Base-by-base conservation (phyloP, 2,888 invertebrate genomes). In the Erpobdella octoculata region DNA sequence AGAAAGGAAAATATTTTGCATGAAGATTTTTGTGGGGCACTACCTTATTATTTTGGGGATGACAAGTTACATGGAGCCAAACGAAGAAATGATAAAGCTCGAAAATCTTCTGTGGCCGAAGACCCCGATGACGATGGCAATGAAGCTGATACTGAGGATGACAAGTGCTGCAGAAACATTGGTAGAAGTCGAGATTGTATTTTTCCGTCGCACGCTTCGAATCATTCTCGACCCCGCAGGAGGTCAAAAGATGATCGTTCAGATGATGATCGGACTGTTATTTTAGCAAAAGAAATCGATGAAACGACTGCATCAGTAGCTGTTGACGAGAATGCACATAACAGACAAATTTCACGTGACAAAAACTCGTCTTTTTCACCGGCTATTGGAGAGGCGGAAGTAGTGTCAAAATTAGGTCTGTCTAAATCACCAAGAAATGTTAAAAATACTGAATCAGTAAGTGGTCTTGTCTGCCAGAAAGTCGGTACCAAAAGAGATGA, bases 121-220 rank as follows among this genome's bases (percentile, higher is more conserved):
- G 73, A 66, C n/a, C 68, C 73, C 53, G 41, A 71, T n/a, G 69
- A 36, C 6, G 74, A 80, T 62, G 80, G 79, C 5, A 78, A 79
- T 58, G 79, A 79, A 62, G 80, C 80, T 3, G 79, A 79, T 65
- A 78, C 76, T 0, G 80, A 81, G 70, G 79, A 80, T 18, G 70
- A 73, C 53, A 71, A n/a, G 37, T 31, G 3, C 18, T 8, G 31
- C n/a, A n/a, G 18, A 38, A 33, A 35, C 58, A 73, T 12, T 33
- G 61, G 31, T 69, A 71, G 6, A 37, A 59, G 0, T 53, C 58
- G 48, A 64, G 36, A 25, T 41, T 37, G 53, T 25, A 25, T 3
- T 21, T 38, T 21, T 28, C 66, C 4, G 67, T 64, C 8, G 28
- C 66, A 28, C 62, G 21, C 28, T 64, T 38, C 21, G 28, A 15